Percentiles rank a stretch among this genome's conserved stretches.
phyloP scores from a whole-genome alignment of 2,888 invertebrate genomes.

The Nebria salina region DNA sequence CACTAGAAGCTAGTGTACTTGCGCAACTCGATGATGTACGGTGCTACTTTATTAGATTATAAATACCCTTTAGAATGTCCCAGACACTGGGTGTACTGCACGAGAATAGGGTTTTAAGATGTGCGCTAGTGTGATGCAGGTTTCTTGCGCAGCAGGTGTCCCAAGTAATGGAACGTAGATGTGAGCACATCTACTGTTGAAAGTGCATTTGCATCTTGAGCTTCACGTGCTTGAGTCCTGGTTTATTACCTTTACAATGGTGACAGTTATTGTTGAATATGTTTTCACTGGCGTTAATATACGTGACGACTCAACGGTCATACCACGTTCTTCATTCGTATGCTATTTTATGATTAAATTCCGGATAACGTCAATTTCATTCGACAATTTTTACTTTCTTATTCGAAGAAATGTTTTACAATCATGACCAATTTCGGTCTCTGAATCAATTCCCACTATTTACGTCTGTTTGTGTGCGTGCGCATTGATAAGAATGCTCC shows the following conservation, averaged over 20 bases:
- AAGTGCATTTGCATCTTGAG: conserved; percentile 13
- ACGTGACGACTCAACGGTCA: background rate
- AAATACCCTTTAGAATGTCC: background rate
- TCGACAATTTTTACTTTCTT: background rate
- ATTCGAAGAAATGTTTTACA: no score
- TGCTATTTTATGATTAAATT: background rate
- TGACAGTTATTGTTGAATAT: conserved; percentile 9
- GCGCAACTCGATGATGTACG: conserved; percentile 7
- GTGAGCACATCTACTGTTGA: background rate
- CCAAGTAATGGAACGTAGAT: background rate
- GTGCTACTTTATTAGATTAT: conserved; percentile 15
- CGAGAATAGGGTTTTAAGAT: background rate
- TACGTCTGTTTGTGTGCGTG: no score
- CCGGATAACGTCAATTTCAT: background rate
- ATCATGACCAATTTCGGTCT: no score
- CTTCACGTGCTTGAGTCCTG: background rate
- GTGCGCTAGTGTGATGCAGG: conserved; percentile 5
- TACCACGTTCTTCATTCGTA: no score
- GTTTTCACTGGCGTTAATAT: background rate
- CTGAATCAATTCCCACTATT: no score
- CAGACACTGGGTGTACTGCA: background rate
- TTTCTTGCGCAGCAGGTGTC: conserved; percentile 12
- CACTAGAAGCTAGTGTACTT: background rate
- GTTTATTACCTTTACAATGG: conserved; percentile 5
- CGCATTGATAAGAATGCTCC: no score